These are phyloP conservation scores for Oscheius sp. DNA, from an alignment of 2,888 invertebrate species.

Conservation along the genomic window DNA sequence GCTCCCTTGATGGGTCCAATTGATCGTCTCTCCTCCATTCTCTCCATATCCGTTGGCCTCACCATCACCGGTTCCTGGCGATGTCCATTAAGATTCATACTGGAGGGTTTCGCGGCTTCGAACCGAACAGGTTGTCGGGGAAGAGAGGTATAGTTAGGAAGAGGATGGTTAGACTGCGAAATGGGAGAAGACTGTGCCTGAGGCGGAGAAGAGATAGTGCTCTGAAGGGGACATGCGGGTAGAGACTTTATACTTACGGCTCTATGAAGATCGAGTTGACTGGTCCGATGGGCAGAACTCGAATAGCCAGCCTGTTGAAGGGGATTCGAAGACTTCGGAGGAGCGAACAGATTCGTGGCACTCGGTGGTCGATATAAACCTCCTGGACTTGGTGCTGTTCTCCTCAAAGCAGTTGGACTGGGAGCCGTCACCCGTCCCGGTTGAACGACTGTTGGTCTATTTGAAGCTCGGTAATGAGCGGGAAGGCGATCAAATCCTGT, in stretches of 20 bases:
- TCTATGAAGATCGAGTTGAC: slow-evolving; percentile 45
- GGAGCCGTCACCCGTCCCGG: slow-evolving; percentile 37
- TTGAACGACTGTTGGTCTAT: slow-evolving; percentile 60
- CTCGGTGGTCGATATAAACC: slow-evolving; percentile 49
- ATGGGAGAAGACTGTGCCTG: slow-evolving; percentile 32
- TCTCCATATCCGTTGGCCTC: not conserved
- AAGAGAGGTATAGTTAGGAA: slow-evolving; percentile 13
- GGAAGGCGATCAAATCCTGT: slow-evolving; percentile 55
- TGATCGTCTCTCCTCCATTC: not conserved
- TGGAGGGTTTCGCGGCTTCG: slow-evolving; percentile 18
- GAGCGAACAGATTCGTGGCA: slow-evolving; percentile 47
- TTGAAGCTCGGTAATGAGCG: slow-evolving; percentile 58
- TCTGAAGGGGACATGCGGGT: slow-evolving; percentile 8
- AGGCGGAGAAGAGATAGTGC: slow-evolving; percentile 12
- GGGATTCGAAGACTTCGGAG: slow-evolving; percentile 37
- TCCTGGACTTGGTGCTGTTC: slow-evolving; percentile 47
- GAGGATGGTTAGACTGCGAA: not conserved
- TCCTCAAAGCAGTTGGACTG: slow-evolving; percentile 32
- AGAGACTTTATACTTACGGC: slow-evolving; percentile 34
- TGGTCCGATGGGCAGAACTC: slow-evolving; percentile 37
- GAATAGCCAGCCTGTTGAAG: slow-evolving; percentile 40
- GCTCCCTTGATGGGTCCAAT: slow-evolving; percentile 34
- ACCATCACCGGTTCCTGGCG: slow-evolving; percentile 24
- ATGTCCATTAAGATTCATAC: slow-evolving; percentile 34
- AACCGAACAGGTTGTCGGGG: slow-evolving; percentile 20